Evolutionary conservation across 2,797 vertebrate species (phyloP), one percentile per base, ranked within the genome.

Genomic region (Florisuga fusca): DNA sequence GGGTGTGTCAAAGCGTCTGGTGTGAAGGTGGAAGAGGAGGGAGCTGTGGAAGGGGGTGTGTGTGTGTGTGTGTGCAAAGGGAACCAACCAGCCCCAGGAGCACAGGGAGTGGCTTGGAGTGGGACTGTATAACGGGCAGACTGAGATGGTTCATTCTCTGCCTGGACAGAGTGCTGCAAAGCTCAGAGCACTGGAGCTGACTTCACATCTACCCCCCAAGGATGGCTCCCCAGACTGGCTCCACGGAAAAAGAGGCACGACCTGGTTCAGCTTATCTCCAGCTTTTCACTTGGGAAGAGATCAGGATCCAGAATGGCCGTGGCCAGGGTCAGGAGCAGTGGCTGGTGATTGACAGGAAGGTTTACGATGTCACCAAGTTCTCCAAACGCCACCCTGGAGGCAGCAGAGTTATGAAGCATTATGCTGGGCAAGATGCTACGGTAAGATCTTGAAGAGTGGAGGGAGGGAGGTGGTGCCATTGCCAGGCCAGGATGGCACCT

Each of bases 401-500:
- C 63, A 92, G 77, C 34, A 36, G 86, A 19, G 93, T 97, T 15
- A 20, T 97, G n/a, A 29, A 74, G 20, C 96, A 97, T 86, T 97
- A 97, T 2, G 96, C 95, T 1, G 96, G 96, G 55, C 96, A 97
- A n/a, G 96, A 97, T 17, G 96, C 95, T 45, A 97, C 96, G 94
- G 96, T 97, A 94, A 95, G 96, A 53, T 12, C 55, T 51, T 14
- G 55, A 33, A 33, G 6, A 1, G 19, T 1, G 31, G 20, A 80
- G 57, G 46, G 81, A 79, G 15, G 46, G 25, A 51, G 50, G 33
- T 53, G 62, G 15, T 38, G 34, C 11, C n/a, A 1, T 31, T 10
- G 27, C 9, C 34, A 31, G 76, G 78, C 25, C 46, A 85, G 64
- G 71, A 38, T 20, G 74, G 62, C 0, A 0, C 38, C 38, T 16